Conservation (phyloP, 2,113 vertebrate species). For the Pandion haliaetus region DNA sequence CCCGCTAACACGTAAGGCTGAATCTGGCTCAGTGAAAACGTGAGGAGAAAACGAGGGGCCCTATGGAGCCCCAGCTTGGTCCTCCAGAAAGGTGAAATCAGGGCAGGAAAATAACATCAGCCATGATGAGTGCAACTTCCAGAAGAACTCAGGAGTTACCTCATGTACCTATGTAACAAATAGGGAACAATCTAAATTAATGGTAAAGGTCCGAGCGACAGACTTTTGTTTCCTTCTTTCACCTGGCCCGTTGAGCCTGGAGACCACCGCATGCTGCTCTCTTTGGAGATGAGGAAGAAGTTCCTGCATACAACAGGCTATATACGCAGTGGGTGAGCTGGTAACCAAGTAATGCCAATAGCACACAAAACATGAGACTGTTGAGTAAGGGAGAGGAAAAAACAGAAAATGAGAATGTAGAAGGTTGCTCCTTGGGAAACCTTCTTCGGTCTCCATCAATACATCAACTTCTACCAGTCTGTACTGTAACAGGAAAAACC, state of each 20-base stretch:
- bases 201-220: not conserved
- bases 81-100: not conserved
- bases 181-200: not conserved
- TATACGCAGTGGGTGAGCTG: not conserved
- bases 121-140: not conserved
- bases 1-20: not conserved
- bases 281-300: not conserved
- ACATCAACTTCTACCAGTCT: not conserved
- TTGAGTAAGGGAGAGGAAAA: not conserved
- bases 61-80: accelerated
- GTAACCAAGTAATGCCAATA: not conserved
- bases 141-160: not conserved
- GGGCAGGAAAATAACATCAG: not conserved
- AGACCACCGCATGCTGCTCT: not conserved
- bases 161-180: not conserved
- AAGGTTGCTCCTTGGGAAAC: not conserved
- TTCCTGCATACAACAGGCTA: too few species aligned
- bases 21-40: not conserved
- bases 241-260: too few species aligned
- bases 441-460: not conserved
- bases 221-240: not conserved
- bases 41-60: not conserved
- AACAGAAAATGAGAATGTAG: not conserved
- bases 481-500: not conserved
- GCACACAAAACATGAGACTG: accelerated